Evolutionary conservation across 2,113 vertebrate species (phyloP).

Genomic region (Takifugu flavidus): DNA sequence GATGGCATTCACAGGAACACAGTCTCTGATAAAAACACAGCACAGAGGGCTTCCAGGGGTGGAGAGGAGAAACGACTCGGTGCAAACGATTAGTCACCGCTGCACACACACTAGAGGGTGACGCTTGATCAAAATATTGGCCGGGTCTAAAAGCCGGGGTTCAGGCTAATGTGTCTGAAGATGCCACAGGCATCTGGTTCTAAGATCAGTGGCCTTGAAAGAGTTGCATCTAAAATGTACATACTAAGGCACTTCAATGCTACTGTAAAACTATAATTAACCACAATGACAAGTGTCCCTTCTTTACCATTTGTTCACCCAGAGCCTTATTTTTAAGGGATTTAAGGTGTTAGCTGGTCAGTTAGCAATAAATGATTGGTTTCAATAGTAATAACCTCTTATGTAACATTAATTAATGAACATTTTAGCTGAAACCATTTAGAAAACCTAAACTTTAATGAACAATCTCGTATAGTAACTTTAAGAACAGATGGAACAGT

Average conservation of each 20-base stretch:
- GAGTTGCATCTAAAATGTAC: background rate
- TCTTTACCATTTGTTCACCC: too few species aligned
- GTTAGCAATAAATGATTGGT: too few species aligned
- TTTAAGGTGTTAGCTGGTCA: too few species aligned
- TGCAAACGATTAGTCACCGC: constrained; percentile 22
- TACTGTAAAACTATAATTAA: background rate
- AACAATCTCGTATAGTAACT: too few species aligned
- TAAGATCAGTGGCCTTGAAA: too few species aligned
- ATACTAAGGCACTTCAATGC: background rate
- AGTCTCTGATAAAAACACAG: constrained; percentile 22
- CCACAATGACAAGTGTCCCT: too few species aligned
- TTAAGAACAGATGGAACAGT: background rate
- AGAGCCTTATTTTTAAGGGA: too few species aligned
- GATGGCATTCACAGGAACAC: constrained; percentile 36
- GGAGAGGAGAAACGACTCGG: background rate
- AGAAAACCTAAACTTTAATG: too few species aligned
- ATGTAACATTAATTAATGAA: too few species aligned
- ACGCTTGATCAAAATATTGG: constrained; percentile 3
- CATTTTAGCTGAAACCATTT: too few species aligned
- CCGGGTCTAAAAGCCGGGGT: background rate
- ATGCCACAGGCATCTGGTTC: background rate
- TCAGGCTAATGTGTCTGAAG: background rate
- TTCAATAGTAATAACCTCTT: too few species aligned
- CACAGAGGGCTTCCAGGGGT: constrained; percentile 20
- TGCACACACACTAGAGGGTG: constrained; percentile 6